Base-by-base conservation (phyloP, 2,797 vertebrate genomes). In the Myioborus melanocephalus region DNA sequence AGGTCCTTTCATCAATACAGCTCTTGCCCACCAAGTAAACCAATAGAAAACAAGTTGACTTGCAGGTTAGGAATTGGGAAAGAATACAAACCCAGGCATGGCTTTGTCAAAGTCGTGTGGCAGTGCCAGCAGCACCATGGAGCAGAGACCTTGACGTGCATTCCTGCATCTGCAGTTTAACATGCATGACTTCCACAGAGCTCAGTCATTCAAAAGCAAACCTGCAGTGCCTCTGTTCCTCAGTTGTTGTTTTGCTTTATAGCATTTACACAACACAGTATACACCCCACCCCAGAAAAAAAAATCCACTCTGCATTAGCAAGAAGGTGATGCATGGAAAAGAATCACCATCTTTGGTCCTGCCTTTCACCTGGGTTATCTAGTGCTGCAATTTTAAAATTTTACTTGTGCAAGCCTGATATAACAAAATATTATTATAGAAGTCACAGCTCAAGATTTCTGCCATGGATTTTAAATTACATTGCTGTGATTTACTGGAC, bases 121-220 rank as follows among this genome's bases (percentile, higher is more conserved):
- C 76, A 49, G 89, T 39, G 75, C 75, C 95, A 83, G 75, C 60
- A 93, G 84, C 1, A 6, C 46, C 83, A 47, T 37, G 1, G 1
- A 85, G 53, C 65, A 63, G 50, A 1, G 46, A 95, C 93, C 87
- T 55, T 82, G 89, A 72, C 70, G 53, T 23, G 87, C 63, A 68
- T 80, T 78, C 84, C 70, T 21, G 3, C 72, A 71, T 83, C 91
- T 91, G 91, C 87, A 79, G 57, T 60, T 88, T 72, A 79, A 78
- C 88, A 82, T 35, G 91, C 92, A 80, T 26, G 66, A 61, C 87
- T 92, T 87, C 85, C 89, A 86, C 90, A 78, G 70, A 66, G 70
- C 76, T 92, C 94, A 96, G 3, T 75, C 77, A 94, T 18, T 87
- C 90, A 95, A 94, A 87, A 28, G 70, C 63, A 95, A 95, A 73